Evolutionary conservation across 2,888 invertebrate genomes (phyloP).

Genomic region (Blera fallax): DNA sequence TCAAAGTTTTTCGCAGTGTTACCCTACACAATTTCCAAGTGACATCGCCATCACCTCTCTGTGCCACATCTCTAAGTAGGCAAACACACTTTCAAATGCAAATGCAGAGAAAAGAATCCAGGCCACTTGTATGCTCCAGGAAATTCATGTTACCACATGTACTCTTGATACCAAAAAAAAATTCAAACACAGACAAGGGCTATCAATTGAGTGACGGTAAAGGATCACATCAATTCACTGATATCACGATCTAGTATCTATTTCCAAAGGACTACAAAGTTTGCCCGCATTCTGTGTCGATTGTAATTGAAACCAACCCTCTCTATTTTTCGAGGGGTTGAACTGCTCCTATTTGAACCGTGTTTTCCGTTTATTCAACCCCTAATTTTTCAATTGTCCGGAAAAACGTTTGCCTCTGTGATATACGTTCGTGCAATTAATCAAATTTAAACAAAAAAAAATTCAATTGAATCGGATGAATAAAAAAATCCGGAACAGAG

Average conservation of each 20-base stretch:
- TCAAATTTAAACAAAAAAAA: conserved; percentile 58
- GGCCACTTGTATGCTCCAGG: conserved; percentile 57
- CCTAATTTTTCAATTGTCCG: conserved; percentile 72
- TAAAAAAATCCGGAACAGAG: conserved; percentile 35
- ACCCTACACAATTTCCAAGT: not conserved
- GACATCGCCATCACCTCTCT: not conserved
- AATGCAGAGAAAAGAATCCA: conserved; percentile 33
- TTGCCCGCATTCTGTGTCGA: conserved; percentile 57
- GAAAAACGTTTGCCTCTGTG: conserved; percentile 67
- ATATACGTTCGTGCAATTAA: conserved; percentile 54
- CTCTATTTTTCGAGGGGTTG: not conserved
- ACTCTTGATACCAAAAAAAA: not conserved
- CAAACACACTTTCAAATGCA: conserved; percentile 59
- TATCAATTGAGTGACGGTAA: conserved; percentile 51
- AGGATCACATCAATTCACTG: conserved; percentile 28
- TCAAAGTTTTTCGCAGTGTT: not conserved
- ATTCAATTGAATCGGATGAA: conserved; percentile 39
- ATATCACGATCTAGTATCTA: conserved; percentile 53
- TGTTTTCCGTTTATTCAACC: conserved; percentile 50
- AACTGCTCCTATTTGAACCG: conserved; percentile 17
- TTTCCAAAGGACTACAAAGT: conserved; percentile 8
- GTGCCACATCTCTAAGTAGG: conserved; percentile 36
- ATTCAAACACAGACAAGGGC: conserved; percentile 27
- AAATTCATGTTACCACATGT: conserved; percentile 35
- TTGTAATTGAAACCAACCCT: conserved; percentile 56